phyloP scores from a whole-genome alignment of 2,113 vertebrate species.

The Semnornis frantzii region DNA sequence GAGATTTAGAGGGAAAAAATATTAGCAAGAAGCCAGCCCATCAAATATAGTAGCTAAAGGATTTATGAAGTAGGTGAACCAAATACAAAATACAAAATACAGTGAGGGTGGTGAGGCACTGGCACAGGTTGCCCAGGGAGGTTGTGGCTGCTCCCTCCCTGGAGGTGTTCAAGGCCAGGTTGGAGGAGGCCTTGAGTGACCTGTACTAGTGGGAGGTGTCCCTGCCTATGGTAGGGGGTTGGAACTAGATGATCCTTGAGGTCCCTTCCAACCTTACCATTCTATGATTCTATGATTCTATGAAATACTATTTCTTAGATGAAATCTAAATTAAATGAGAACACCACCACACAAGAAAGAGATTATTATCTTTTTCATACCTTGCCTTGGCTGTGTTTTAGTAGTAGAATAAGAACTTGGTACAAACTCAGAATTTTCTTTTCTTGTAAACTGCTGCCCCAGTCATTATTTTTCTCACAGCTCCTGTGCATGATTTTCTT shows the following conservation, averaged over 20 bases:
- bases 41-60: neutral
- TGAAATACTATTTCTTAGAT: neutral
- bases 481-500: neutral
- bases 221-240: too few relatives aligned
- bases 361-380: neutral
- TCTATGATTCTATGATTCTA: too few relatives aligned
- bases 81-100: too few relatives aligned
- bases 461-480: neutral
- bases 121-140: too few relatives aligned
- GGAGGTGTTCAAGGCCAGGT: too few relatives aligned
- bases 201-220: too few relatives aligned
- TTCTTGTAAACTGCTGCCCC: neutral
- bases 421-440: neutral
- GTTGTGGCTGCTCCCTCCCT: too few relatives aligned
- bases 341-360: neutral
- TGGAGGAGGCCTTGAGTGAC: too few relatives aligned
- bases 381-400: neutral
- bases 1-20: constrained; percentile 2
- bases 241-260: too few relatives aligned
- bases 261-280: too few relatives aligned
- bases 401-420: neutral
- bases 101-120: too few relatives aligned
- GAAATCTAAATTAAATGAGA: neutral
- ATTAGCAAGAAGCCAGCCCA: neutral
- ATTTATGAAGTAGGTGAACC: neutral